A percentile compares a stretch with the other conserved stretches of the same genome.
phyloP scores from a whole-genome alignment of 2,797 vertebrate genomes.

The Eremophila alpestris region DNA sequence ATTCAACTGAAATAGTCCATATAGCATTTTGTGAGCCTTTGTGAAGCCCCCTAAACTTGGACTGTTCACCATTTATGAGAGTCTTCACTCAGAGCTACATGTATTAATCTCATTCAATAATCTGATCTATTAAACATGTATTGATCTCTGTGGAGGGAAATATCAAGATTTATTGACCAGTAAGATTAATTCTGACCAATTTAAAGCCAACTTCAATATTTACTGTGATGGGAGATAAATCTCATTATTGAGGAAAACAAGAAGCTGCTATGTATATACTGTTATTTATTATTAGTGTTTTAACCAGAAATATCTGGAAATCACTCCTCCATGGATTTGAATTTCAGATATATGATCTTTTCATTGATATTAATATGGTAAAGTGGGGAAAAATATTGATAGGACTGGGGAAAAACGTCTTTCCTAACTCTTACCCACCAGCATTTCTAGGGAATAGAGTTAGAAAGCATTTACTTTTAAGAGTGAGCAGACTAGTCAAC shows the following conservation, averaged over 20 bases:
- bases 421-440: neutral
- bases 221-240: constrained; percentile 8
- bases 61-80: neutral
- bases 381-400: neutral
- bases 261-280: neutral
- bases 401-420: neutral
- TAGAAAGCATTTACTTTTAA: neutral
- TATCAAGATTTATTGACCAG: constrained; percentile 43
- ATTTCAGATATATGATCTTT: neutral
- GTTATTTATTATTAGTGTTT: neutral
- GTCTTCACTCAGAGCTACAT: neutral
- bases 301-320: neutral
- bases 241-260: neutral
- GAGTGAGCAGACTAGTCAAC: neutral
- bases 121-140: constrained; percentile 1
- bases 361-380: neutral
- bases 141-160: constrained; percentile 3
- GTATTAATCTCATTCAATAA: constrained; percentile 16
- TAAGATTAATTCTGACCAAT: constrained; percentile 41
- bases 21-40: neutral
- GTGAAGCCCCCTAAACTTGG: neutral
- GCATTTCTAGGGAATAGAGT: neutral
- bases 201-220: constrained; percentile 39
- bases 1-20: constrained; percentile 8
- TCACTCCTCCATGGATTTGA: neutral